A percentile compares a stretch with the other conserved stretches of the same genome.
phyloP scores from a whole-genome alignment of 2,888 invertebrate genomes.

The Patella pellucida region DNA sequence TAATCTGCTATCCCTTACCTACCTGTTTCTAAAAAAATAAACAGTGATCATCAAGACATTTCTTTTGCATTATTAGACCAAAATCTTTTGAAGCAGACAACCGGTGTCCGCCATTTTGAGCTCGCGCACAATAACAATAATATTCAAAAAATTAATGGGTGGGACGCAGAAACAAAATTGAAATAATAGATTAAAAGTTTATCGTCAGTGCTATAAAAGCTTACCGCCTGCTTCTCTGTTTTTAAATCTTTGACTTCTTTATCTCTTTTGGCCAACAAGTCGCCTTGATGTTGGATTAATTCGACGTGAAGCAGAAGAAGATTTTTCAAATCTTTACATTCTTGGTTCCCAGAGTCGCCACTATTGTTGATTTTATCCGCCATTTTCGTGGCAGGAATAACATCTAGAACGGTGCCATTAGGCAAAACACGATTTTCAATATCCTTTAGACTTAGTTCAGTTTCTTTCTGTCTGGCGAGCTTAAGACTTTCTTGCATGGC shows the following conservation, averaged over 20 bases:
- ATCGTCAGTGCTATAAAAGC: slow-evolving; percentile 29
- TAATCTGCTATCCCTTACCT: too few species aligned
- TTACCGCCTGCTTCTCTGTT: slow-evolving; percentile 85
- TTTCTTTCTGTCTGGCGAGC: slow-evolving; percentile 50
- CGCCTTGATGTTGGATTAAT: slow-evolving; percentile 90
- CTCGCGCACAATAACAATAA: too few species aligned
- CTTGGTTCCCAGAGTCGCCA: slow-evolving; percentile 28
- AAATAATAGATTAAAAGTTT: too few species aligned
- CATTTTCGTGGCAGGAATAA: slow-evolving; percentile 17
- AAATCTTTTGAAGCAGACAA: too few species aligned
- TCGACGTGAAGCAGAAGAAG: slow-evolving; percentile 87
- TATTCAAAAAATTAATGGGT: too few species aligned
- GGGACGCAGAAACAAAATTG: too few species aligned
- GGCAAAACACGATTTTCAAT: neutral
- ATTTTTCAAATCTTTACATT: slow-evolving; percentile 74
- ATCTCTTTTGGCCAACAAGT: slow-evolving; percentile 84
- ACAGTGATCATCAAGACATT: neutral
- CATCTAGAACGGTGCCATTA: slow-evolving; percentile 24
- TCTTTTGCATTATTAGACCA: neutral
- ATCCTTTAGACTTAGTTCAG: slow-evolving; percentile 31
- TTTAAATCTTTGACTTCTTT: slow-evolving; percentile 81
- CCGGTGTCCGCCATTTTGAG: too few species aligned
- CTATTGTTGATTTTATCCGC: slow-evolving; percentile 18
- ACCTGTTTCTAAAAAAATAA: neutral
- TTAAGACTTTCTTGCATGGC: slow-evolving; percentile 61